phyloP scores from a whole-genome alignment of 2,113 vertebrate genomes.

The Illadopsis cleaveri region DNA sequence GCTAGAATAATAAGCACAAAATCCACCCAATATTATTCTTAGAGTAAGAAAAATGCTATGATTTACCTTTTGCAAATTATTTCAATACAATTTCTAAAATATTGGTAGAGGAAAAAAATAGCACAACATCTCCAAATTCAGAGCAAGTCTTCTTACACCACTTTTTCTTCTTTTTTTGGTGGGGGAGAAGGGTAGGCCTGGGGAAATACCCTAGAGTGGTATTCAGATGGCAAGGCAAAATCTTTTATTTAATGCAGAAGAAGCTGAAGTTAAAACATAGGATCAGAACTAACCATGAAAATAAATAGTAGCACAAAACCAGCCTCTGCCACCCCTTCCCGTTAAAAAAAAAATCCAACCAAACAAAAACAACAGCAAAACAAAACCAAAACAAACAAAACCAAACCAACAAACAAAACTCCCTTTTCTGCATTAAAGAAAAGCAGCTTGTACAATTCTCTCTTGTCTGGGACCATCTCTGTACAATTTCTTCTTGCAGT shows the following conservation, averaged over 20 bases:
- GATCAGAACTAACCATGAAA: neutral
- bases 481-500: neutral
- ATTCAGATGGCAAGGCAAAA: neutral
- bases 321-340: accelerated
- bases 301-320: neutral
- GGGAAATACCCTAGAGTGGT: neutral
- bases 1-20: constrained; percentile 42
- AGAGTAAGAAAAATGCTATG: constrained; percentile 17
- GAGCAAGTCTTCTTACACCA: neutral
- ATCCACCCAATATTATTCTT: neutral
- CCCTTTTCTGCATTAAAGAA: neutral
- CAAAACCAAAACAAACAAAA: neutral
- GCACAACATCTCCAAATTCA: neutral
- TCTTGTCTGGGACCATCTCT: neutral
- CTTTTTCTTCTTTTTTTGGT: neutral
- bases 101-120: accelerated
- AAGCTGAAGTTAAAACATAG: neutral
- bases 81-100: constrained; percentile 7
- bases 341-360: neutral
- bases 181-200: accelerated
- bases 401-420: too few species aligned
- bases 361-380: neutral
- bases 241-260: neutral
- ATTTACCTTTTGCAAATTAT: constrained; percentile 19
- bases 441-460: neutral